These are phyloP conservation scores for Machimus rusticus DNA, from an alignment of 2,888 invertebrate species.

Conservation along the genomic window DNA sequence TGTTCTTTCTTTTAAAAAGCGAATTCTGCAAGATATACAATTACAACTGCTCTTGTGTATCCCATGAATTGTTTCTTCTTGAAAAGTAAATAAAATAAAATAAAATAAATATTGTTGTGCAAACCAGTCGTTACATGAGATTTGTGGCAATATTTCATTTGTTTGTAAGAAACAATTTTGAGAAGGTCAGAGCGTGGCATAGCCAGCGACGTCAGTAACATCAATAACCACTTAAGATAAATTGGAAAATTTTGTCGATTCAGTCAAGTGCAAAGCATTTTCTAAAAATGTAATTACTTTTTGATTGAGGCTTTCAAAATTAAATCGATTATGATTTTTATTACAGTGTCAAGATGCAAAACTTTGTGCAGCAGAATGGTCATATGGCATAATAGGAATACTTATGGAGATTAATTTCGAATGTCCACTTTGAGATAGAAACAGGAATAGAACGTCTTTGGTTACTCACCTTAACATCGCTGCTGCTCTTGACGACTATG, in stretches of 20 bases:
- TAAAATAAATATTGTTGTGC: neutral
- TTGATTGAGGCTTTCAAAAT: neutral
- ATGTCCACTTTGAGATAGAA: too few species aligned
- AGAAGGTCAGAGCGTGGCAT: neutral
- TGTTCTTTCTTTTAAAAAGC: neutral
- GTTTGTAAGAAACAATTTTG: neutral
- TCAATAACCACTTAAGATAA: neutral
- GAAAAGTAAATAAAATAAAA: neutral
- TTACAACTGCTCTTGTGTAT: neutral
- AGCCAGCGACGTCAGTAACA: neutral
- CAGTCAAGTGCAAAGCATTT: neutral
- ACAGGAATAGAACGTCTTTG: neutral
- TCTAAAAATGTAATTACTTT: neutral
- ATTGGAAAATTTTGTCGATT: neutral
- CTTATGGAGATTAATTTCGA: too few species aligned
- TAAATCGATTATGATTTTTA: neutral
- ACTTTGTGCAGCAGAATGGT: neutral
- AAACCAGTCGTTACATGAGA: neutral
- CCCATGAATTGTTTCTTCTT: neutral
- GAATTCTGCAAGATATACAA: neutral
- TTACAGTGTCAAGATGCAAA: neutral
- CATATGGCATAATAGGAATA: too few species aligned
- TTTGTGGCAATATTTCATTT: neutral
- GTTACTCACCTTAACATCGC: conserved; percentile 79
- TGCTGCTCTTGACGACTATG: conserved; percentile 89